Evolutionary conservation across 2,888 invertebrate species (phyloP), one percentile per base, ranked within the genome.

Genomic region (Ochlodes sylvanus): DNA sequence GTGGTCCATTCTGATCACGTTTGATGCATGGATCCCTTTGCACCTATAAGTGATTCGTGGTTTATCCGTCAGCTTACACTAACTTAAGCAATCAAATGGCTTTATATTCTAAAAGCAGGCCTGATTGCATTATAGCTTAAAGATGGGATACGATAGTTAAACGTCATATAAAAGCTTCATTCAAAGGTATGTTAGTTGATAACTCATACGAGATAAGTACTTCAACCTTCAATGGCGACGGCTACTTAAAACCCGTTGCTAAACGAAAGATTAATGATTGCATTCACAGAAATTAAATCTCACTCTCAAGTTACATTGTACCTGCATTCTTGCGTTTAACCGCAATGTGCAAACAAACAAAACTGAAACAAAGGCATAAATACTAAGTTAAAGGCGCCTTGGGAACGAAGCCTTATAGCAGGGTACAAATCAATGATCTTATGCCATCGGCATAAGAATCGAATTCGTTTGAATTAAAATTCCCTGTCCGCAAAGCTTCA

Each of bases 311-410:
- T 64, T 57, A 44, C 44, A 64, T 19, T 65, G 61, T 47, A 66
- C 54, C 17, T 55, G 58, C 50, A 66, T 50, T 58, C 66, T 32
- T 66, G 42, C 32, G 32, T 34, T 67, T 47, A 62, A 67, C 61
- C 67, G 60, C 66, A 67, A 62, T 67, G 67, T 38, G 63, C 79
- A 83, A 72, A 72, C 76, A 78, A 85, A 85, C 82, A 85, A 86
- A 86, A 83, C 78, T 61, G 63, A 72, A 76, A 81, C 80, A 79
- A 78, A 77, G 73, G 71, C 81, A 79, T 85, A 84, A 84, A 83
- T 79, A 78, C 81, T 80, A 77, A 83, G 81, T 82, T 79, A 81
- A 81, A 81, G 81, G 67, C 67, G 67, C 67, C 67, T 42, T 6
- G 58, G 41, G 47, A 54, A 58, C 32, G 21, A 12, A 34, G n/a